Evolutionary conservation across 2,888 invertebrate species (phyloP), one percentile per base, ranked within the genome.

Genomic region (Hypomecis punctinalis): DNA sequence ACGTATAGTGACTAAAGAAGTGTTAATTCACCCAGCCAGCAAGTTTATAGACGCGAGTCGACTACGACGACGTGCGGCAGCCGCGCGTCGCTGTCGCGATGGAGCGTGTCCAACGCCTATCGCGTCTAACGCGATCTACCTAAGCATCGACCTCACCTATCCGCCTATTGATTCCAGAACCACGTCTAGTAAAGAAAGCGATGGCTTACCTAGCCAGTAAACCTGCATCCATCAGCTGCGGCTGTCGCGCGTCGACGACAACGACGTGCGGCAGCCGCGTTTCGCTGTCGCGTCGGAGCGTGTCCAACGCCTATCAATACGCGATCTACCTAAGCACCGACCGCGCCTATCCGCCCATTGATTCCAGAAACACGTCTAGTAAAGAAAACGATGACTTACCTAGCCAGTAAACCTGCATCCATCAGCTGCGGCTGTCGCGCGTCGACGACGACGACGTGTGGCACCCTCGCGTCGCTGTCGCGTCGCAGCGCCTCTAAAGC

Each of bases 381-480:
- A 3, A 23, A 23, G 13, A 49, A 33, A 6, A 5, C 1, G 37
- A 47, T 13, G 13, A 77, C 82, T 68, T 77, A 96, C 96, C 95
- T 94, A 85, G 95, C 95, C 59, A 96, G 86, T 43, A 94, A 89
- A 52, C 94, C 93, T 33, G 95, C 94, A 76, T 96, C 95, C 65
- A 95, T 89, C n/a, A 89, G 74, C 73, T 93, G 91, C 73, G 93
- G 94, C 67, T 93, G 90, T 56, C 94, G 89, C 69, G 96, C 93
- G 75, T 94, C 94, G 65, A 97, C 95, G 48, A 97, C 94, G 67
- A 97, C 93, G 64, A 96, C 95, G 69, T 91, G 90, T 40, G 91
- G 85, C 94, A 90, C 85, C 93, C 94, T 82, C 91, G 94, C 60
- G 84, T 84, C 94, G 79, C 73, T 75, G 73, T 93, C 92, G 73